Evolutionary conservation across 92 coral and sea anemone genomes (phyloP), one percentile per base, ranked within the genome.

Genomic region (Micromussa lordhowensis): DNA sequence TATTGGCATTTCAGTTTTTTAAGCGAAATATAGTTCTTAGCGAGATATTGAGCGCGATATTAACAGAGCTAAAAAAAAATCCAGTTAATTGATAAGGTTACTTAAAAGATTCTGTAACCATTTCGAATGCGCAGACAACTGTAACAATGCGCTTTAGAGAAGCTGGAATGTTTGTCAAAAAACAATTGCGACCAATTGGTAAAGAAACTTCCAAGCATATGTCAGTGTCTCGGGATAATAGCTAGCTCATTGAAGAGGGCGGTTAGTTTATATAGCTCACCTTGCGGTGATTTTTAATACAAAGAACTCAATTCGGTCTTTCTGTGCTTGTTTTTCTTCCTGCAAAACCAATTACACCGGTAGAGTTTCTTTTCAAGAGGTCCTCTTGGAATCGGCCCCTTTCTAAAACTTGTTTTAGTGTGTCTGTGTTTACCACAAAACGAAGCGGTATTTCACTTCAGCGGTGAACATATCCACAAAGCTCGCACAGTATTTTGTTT

Each of bases 81-180:
- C 54, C 64, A 68, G 81, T 57, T 84, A 84, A 84, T 84, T 84
- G 88, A 84, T 36, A 73, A 73, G 81, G 63, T 73, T 73, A 84
- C 63, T 57, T 29, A 57, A 51, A 77, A 30, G 28, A 1, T 21
- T 86, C n/a, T 86, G 89, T 86, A 86, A 86, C 89, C 16, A 79
- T 86, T 86, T 86, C 68, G 13, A 66, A 49, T 40, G 88, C n/a
- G 49, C 81, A 40, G 35, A 18, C 63, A 58, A 51, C 77, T 26
- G 82, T 76, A 58, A 29, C 75, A 85, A 19, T 10, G 31, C 22
- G 30, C 19, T 28, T 5, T 24, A 78, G 89, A 48, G 82, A 86
- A 51, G 70, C 9, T 77, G 75, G 81, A 86, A 49, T 77, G 87
- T 77, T 77, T 66, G 28, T 59, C 29, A 48, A 59, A n/a, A 63